Percentiles rank a stretch among this genome's conserved stretches.
Conservation (phyloP, 92 coral and sea anemone species). For the Porites lobata region DNA sequence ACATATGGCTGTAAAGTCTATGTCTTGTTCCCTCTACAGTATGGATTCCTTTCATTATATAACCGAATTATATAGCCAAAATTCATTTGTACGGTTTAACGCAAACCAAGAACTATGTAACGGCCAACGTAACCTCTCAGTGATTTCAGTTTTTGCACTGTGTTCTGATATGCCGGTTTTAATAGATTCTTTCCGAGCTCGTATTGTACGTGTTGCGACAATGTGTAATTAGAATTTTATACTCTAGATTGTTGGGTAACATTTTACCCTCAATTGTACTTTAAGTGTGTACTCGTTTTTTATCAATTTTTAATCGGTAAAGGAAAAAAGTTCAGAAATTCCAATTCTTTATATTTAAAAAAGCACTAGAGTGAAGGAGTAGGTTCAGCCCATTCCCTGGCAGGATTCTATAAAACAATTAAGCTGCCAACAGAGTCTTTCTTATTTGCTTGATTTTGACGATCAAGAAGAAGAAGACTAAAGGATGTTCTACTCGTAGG, state of each 20-base stretch:
- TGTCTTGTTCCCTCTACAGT: not conserved
- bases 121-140: not conserved
- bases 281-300: not conserved
- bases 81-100: not conserved
- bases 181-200: not conserved
- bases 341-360: not conserved
- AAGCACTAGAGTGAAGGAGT: not conserved
- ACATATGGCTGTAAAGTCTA: conserved; percentile 81
- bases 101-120: not conserved
- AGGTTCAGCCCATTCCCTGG: not conserved
- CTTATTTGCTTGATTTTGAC: not conserved
- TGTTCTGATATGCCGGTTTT: not conserved
- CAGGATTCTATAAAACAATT: not conserved
- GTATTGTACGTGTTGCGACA: not conserved
- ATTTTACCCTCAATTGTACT: not conserved
- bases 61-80: not conserved
- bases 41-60: not conserved
- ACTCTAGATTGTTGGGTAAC: not conserved
- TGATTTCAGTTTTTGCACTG: not conserved
- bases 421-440: not conserved
- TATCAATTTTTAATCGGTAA: not conserved
- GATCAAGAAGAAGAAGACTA: not conserved
- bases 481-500: not conserved
- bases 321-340: not conserved
- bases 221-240: not conserved